Conservation (phyloP, 2,888 invertebrate genomes). For the Polyploca ridens region DNA sequence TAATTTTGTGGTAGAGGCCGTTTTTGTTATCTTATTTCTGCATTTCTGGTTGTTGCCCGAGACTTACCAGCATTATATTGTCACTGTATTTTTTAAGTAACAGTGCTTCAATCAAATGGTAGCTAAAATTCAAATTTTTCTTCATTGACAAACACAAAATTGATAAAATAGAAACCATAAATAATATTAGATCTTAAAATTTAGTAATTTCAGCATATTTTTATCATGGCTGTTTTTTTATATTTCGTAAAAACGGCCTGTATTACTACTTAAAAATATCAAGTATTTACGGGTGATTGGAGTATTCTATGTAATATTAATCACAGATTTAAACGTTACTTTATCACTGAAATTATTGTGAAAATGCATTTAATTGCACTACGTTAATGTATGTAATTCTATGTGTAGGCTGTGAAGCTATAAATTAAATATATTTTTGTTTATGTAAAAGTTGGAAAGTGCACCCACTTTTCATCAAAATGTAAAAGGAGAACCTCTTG, state of each 20-base stretch:
- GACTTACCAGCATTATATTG: not conserved
- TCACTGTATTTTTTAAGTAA: not conserved
- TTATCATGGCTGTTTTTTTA: no score
- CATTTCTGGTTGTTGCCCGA: not conserved
- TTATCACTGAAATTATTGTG: not conserved
- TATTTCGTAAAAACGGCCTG: not conserved
- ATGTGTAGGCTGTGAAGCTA: conserved; percentile 12
- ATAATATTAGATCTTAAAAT: no score
- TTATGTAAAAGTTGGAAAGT: not conserved
- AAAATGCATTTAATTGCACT: conserved; percentile 13
- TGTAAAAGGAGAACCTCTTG: not conserved
- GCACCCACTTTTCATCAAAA: not conserved
- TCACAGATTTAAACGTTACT: not conserved
- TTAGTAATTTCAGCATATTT: no score
- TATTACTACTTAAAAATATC: not conserved
- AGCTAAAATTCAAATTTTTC: not conserved
- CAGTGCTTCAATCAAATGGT: not conserved
- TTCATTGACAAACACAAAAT: no score
- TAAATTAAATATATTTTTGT: conserved; percentile 1
- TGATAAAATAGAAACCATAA: no score
- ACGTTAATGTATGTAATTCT: conserved; percentile 10
- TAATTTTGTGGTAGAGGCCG: conserved; percentile 43
- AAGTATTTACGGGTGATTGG: not conserved
- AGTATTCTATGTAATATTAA: not conserved
- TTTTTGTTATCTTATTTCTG: conserved; percentile 5